phyloP scores from a whole-genome alignment of 2,113 vertebrate genomes.

The Poeciliopsis prolifica region DNA sequence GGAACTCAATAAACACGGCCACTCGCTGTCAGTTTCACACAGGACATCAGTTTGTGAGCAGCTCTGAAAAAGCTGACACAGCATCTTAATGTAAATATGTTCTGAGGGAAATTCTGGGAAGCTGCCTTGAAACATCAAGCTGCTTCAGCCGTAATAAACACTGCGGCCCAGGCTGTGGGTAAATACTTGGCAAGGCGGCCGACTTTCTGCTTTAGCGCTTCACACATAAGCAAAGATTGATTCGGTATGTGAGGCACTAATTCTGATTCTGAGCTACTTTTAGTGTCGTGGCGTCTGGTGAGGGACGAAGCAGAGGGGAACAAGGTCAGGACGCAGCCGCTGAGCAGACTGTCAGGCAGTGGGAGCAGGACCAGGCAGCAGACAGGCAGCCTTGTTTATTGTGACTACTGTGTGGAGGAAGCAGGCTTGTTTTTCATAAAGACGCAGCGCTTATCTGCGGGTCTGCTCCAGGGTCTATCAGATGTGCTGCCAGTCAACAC shows the following conservation, averaged over 20 bases:
- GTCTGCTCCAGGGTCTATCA: constrained; percentile 74
- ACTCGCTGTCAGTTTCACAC: constrained; percentile 40
- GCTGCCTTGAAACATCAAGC: constrained; percentile 44
- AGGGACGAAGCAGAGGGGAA: constrained; percentile 17
- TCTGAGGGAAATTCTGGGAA: constrained; percentile 45
- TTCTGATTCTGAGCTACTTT: constrained; percentile 13
- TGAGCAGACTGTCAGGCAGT: constrained; percentile 21
- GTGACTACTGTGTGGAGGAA: constrained; percentile 60
- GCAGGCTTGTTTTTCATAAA: constrained; percentile 75
- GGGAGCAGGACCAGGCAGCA: constrained; percentile 35
- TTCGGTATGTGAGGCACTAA: constrained; percentile 9
- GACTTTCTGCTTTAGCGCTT: constrained; percentile 24
- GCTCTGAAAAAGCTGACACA: constrained; percentile 50
- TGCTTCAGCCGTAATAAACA: constrained; percentile 56
- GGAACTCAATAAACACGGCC: constrained; percentile 50
- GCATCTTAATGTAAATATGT: constrained; percentile 59
- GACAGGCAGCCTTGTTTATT: constrained; percentile 68
- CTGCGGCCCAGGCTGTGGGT: constrained; percentile 44
- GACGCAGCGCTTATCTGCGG: constrained; percentile 72
- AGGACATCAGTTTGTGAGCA: constrained; percentile 50
- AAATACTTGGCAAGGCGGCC: constrained; percentile 38
- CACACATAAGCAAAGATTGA: background rate
- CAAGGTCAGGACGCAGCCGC: constrained; percentile 33
- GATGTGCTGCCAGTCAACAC: constrained; percentile 76
- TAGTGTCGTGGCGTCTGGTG: background rate